Conservation (phyloP, 2,113 vertebrate species). For the Nipponia nippon region DNA sequence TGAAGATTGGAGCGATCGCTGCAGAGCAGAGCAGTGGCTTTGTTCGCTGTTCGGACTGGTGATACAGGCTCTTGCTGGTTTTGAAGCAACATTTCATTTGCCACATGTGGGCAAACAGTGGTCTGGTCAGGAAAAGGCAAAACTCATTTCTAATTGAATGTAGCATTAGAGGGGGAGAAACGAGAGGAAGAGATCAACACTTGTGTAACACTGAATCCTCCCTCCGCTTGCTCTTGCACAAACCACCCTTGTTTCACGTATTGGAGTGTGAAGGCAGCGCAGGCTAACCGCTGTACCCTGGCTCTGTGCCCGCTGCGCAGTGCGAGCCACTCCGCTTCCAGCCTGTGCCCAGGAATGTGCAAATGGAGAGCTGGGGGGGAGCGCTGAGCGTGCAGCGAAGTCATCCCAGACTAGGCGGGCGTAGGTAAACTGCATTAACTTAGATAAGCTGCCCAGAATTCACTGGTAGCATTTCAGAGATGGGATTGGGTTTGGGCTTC, state of each 20-base stretch:
- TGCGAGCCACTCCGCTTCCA: background rate
- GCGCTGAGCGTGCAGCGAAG: fast-evolving
- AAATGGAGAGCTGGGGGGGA: background rate
- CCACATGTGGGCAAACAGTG: background rate
- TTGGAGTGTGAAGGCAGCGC: background rate
- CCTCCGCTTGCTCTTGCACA: background rate
- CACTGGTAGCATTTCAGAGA: background rate
- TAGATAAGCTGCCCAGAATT: background rate
- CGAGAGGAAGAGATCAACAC: background rate
- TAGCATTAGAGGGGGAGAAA: background rate
- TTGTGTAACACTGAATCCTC: fast-evolving
- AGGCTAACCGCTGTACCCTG: background rate
- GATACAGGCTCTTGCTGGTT: background rate
- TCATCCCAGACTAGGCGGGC: fast-evolving
- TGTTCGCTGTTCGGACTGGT: background rate
- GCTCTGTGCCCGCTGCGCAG: background rate
- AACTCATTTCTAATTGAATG: background rate
- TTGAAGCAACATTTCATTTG: background rate
- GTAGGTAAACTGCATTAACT: background rate
- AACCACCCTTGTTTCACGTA: background rate
- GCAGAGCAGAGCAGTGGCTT: background rate
- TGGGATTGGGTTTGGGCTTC: background rate
- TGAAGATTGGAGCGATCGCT: background rate
- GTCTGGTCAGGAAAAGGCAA: background rate
- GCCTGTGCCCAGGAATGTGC: background rate